These are phyloP conservation scores for Sturnus vulgaris DNA, from an alignment of 2,113 vertebrate species.

Conservation along the genomic window DNA sequence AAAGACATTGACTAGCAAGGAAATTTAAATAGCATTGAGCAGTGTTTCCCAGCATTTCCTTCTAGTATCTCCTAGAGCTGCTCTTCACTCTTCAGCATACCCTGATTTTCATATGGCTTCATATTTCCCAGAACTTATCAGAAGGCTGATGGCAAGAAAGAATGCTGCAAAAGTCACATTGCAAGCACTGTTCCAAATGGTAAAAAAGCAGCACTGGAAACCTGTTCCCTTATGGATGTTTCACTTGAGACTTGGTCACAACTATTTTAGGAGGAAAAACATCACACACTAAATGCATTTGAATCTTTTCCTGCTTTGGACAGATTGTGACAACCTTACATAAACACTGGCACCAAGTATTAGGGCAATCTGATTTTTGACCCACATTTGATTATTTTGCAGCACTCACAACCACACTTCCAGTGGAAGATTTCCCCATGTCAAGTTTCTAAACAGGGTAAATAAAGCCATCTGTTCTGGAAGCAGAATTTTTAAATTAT, in stretches of 20 bases:
- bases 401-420: background rate
- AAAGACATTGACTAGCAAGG: background rate
- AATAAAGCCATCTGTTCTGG: constrained; percentile 31
- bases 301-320: background rate
- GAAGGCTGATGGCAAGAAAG: background rate
- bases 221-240: background rate
- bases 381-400: background rate
- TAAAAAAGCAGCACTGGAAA: background rate
- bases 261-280: background rate
- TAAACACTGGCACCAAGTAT: background rate
- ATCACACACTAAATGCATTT: background rate
- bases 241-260: background rate
- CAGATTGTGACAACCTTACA: background rate
- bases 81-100: background rate
- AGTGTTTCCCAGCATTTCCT: background rate
- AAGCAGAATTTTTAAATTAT: background rate
- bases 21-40: background rate
- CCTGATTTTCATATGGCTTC: background rate
- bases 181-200: background rate
- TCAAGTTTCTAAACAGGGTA: background rate
- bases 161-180: background rate
- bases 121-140: background rate
- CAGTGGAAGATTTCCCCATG: background rate
- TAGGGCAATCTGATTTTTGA: constrained; percentile 1
- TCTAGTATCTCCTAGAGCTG: background rate